Conservation (phyloP, 37 sponge, comb jelly and placozoan genomes). For the Cliona cf. orientalis region DNA sequence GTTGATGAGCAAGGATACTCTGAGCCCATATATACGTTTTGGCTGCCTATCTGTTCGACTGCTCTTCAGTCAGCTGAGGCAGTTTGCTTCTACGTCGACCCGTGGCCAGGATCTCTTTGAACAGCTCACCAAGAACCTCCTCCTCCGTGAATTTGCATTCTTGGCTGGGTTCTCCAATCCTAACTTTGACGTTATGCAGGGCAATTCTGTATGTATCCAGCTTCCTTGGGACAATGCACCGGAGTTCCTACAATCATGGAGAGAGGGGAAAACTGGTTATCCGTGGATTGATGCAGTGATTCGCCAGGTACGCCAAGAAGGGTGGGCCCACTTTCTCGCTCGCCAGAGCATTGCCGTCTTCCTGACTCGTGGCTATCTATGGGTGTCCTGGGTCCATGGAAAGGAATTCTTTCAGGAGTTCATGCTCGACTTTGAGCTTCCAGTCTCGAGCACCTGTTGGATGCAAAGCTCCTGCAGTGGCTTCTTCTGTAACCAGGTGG, state of each 20-base stretch:
- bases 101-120: conserved; percentile 57
- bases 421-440: conserved; percentile 87
- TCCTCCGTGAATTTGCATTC: conserved; percentile 84
- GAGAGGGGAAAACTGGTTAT: conserved; percentile 81
- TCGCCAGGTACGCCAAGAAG: conserved; percentile 75
- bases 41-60: conserved; percentile 85
- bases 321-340: conserved; percentile 81
- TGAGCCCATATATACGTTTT: conserved; percentile 87
- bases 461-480: conserved; percentile 86
- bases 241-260: conserved; percentile 42
- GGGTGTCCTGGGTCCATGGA: conserved; percentile 87
- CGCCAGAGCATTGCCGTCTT: conserved; percentile 86
- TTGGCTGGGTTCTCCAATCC: conserved; percentile 58
- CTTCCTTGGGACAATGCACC: conserved; percentile 88
- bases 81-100: conserved; percentile 58
- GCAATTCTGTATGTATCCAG: conserved; percentile 80
- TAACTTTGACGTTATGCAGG: conserved; percentile 76
- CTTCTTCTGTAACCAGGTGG: conserved; percentile 75
- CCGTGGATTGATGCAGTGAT: conserved; percentile 94
- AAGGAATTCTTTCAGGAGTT: conserved; percentile 83
- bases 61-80: conserved; percentile 66
- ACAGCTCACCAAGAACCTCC: conserved; percentile 63
- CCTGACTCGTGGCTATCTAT: conserved; percentile 86
- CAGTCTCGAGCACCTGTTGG: conserved; percentile 87
- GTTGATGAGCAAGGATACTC: conserved; percentile 70